Evolutionary conservation across 2,888 invertebrate genomes (phyloP).

Genomic region (Prosopocoilus inquinatus): DNA sequence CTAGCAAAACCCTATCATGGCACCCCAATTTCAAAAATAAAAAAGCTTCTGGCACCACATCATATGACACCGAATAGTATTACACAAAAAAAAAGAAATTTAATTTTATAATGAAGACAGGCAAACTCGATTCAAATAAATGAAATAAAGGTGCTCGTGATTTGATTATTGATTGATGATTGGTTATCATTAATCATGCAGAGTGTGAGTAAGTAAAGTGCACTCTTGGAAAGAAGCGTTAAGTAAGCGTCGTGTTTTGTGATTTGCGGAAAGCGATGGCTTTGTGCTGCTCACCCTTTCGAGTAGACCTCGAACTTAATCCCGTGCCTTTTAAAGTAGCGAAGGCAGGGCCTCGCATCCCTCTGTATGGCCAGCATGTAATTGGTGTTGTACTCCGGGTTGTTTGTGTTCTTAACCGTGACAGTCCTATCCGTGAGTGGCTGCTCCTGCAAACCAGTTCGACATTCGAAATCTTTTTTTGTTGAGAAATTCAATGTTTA

Average conservation of each 20-base stretch:
- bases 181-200: background rate
- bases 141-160: too few species aligned
- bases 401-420: conserved; percentile 79
- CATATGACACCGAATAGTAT: too few species aligned
- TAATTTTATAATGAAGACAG: too few species aligned
- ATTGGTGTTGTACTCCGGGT: conserved; percentile 82
- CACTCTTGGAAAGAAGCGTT: too few species aligned
- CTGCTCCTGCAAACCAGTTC: conserved; percentile 59
- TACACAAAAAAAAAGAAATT: too few species aligned
- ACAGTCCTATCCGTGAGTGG: conserved; percentile 73
- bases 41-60: too few species aligned
- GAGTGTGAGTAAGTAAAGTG: conserved; percentile 2
- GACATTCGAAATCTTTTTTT: too few species aligned
- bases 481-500: too few species aligned
- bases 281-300: conserved; percentile 71
- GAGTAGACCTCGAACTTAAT: conserved; percentile 91
- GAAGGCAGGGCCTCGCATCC: conserved; percentile 72
- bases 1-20: conserved; percentile 39
- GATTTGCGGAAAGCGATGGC: background rate
- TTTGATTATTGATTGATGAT: too few species aligned
- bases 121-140: too few species aligned
- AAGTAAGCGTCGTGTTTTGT: too few species aligned
- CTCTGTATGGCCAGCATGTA: conserved; percentile 80
- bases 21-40: conserved; percentile 9
- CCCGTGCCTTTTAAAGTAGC: conserved; percentile 85